Conservation (phyloP, 2,888 invertebrate genomes). For the Lasiommata megera region DNA sequence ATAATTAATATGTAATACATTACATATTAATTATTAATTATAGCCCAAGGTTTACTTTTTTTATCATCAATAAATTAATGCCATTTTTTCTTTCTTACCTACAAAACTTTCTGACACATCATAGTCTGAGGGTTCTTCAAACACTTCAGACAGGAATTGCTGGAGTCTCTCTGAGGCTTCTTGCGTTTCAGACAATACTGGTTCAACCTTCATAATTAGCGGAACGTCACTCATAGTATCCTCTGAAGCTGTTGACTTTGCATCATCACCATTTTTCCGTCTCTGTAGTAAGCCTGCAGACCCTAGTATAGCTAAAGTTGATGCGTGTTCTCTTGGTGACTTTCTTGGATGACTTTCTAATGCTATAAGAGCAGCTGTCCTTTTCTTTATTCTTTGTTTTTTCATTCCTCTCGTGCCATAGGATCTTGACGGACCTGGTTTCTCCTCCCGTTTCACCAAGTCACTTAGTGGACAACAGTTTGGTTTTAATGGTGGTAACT, state of each 20-base stretch:
- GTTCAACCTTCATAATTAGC: conserved; percentile 55
- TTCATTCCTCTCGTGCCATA: conserved; percentile 72
- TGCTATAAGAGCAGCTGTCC: conserved; percentile 54
- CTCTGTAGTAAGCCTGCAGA: conserved; percentile 81
- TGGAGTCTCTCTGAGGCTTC: conserved; percentile 66
- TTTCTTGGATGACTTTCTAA: conserved; percentile 86
- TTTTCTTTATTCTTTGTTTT: conserved; percentile 57
- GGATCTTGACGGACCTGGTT: conserved; percentile 61
- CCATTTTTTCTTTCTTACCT: conserved; percentile 1
- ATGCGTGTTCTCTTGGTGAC: conserved; percentile 93
- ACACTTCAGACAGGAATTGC: conserved; percentile 69
- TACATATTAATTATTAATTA: too few relatives aligned
- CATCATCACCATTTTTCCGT: conserved; percentile 67
- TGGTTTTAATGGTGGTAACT: conserved; percentile 82
- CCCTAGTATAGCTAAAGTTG: conserved; percentile 90
- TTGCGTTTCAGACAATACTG: conserved; percentile 53
- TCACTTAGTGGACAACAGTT: conserved; percentile 77
- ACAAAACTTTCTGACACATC: conserved; percentile 72
- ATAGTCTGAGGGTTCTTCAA: conserved; percentile 68
- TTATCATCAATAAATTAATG: not conserved
- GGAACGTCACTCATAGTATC: conserved; percentile 64
- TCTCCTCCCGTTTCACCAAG: conserved; percentile 64
- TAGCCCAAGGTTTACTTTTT: too few relatives aligned
- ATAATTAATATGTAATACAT: too few relatives aligned
- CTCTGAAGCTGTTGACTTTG: conserved; percentile 72